A percentile compares a stretch with the other conserved stretches of the same genome.
phyloP scores from a whole-genome alignment of 2,888 invertebrate species.

The Alloplasta piceator region DNA sequence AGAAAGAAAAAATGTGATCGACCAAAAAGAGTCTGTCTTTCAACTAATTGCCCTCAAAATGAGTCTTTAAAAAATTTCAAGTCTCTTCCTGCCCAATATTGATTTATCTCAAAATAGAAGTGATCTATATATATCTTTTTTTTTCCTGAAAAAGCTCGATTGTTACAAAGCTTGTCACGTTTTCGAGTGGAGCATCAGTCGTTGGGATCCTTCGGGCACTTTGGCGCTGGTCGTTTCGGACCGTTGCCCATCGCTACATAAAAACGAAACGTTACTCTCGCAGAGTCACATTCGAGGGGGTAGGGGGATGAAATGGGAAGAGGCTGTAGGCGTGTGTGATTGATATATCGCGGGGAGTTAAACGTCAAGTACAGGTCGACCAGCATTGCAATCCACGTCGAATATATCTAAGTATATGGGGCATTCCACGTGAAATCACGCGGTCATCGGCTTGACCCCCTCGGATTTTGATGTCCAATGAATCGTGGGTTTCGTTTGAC shows the following conservation, averaged over 20 bases:
- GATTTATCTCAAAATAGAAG: too few species aligned
- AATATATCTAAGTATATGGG: constrained; percentile 5
- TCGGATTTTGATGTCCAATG: too few species aligned
- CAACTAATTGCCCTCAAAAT: too few species aligned
- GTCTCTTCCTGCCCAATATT: too few species aligned
- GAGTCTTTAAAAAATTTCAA: too few species aligned
- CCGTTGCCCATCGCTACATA: constrained; percentile 57
- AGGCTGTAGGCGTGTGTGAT: constrained; percentile 70
- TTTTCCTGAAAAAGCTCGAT: not conserved
- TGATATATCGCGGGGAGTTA: constrained; percentile 70
- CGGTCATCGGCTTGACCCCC: too few species aligned
- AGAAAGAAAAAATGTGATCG: too few species aligned
- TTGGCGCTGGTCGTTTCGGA: constrained; percentile 27
- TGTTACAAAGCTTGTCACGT: not conserved
- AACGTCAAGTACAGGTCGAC: constrained; percentile 56
- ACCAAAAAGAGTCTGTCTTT: too few species aligned
- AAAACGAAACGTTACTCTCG: constrained; percentile 71
- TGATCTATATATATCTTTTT: too few species aligned
- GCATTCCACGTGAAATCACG: too few species aligned
- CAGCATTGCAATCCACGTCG: too few species aligned
- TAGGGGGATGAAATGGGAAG: constrained; percentile 10
- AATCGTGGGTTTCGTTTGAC: too few species aligned
- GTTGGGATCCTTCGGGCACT: constrained; percentile 26
- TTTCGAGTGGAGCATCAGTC: constrained; percentile 25
- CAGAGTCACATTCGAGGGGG: not conserved